Percentiles rank a stretch among this genome's conserved stretches.
Conservation (phyloP, 2,113 vertebrate genomes). For the Syngnathus floridae region DNA sequence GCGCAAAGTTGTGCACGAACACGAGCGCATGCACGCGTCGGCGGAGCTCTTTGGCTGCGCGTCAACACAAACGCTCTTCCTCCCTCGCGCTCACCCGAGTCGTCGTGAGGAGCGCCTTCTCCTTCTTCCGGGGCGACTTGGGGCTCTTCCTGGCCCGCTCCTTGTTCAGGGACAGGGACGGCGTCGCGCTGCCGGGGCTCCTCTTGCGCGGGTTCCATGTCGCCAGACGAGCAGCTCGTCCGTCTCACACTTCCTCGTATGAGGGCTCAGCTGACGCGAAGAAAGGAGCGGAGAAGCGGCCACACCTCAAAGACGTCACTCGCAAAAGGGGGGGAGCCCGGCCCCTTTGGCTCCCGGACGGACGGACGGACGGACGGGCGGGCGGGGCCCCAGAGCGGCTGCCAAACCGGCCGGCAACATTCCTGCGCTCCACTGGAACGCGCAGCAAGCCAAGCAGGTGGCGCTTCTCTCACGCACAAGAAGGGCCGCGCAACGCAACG, state of each 20-base stretch:
- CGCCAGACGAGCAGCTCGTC: slow-evolving; percentile 4
- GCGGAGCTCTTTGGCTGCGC: too few relatives aligned
- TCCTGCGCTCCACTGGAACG: too few relatives aligned
- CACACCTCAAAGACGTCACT: slow-evolving; percentile 7
- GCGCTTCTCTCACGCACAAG: too few relatives aligned
- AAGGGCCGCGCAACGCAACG: too few relatives aligned
- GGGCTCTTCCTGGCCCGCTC: background rate
- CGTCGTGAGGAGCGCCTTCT: background rate
- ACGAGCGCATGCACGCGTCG: too few relatives aligned
- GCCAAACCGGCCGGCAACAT: too few relatives aligned
- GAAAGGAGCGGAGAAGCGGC: slow-evolving; percentile 10
- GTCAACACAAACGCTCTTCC: background rate
- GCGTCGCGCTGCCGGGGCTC: slow-evolving; percentile 9
- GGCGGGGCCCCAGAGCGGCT: too few relatives aligned
- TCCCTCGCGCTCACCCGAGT: slow-evolving; percentile 12
- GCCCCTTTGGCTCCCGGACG: slow-evolving; percentile 1
- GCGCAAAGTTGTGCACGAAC: too few relatives aligned
- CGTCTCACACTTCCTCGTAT: slow-evolving; percentile 4
- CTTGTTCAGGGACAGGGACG: slow-evolving; percentile 1
- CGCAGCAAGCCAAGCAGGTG: too few relatives aligned
- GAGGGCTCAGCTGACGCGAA: background rate
- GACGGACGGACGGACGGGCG: too few relatives aligned
- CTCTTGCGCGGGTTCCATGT: slow-evolving; percentile 29
- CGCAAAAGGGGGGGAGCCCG: background rate
- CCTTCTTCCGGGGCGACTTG: background rate